Percentiles rank a stretch among this genome's conserved stretches.
Conservation (phyloP, 2,888 invertebrate genomes). For the Pecten maximus region DNA sequence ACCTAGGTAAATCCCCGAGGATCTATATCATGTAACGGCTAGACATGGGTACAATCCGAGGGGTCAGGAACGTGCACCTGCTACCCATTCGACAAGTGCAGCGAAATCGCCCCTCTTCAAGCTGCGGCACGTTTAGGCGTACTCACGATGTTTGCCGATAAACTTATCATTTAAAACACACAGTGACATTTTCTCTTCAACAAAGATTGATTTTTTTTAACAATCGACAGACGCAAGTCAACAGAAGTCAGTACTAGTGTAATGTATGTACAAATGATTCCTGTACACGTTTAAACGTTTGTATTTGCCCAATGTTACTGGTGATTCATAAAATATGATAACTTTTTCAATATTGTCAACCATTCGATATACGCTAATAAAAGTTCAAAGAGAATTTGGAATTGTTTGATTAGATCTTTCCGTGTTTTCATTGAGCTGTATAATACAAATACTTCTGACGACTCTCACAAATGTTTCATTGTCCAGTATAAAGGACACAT, state of each 20-base stretch:
- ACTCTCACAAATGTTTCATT: too few species aligned
- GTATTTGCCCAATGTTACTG: not conserved
- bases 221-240: not conserved
- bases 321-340: not conserved
- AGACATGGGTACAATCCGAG: slow-evolving; percentile 15
- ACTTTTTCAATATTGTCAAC: not conserved
- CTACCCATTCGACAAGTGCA: not conserved
- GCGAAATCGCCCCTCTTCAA: not conserved
- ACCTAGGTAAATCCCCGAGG: slow-evolving; percentile 30
- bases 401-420: not conserved
- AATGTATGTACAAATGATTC: not conserved
- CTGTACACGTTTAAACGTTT: not conserved
- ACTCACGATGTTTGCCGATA: not conserved
- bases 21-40: slow-evolving; percentile 8
- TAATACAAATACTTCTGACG: not conserved
- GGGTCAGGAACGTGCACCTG: slow-evolving; percentile 20
- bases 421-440: not conserved
- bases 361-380: not conserved
- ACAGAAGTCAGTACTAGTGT: not conserved
- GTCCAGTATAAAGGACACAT: too few species aligned
- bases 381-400: not conserved
- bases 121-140: not conserved
- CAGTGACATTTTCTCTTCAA: not conserved
- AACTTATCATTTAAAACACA: slow-evolving; percentile 22
- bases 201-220: slow-evolving; percentile 11